Evolutionary conservation across 2,113 vertebrate species (phyloP).

Genomic region (Vanacampus margaritifer): DNA sequence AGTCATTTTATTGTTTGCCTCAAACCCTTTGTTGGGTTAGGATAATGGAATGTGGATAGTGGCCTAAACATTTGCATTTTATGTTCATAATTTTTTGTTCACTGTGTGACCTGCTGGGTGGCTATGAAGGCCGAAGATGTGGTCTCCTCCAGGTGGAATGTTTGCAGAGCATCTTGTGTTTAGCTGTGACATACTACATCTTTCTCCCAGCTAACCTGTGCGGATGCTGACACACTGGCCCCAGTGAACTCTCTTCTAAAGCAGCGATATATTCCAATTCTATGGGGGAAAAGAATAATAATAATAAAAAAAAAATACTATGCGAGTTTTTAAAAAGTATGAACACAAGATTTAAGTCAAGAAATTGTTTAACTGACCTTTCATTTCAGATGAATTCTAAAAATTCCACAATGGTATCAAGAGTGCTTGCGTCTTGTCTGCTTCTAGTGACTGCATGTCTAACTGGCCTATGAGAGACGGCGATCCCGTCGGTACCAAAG

Average conservation of each 20-base stretch:
- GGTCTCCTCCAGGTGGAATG: conserved; percentile 50
- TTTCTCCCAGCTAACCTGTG: conserved; percentile 44
- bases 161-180: conserved; percentile 70
- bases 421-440: conserved; percentile 8
- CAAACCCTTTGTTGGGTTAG: too few relatives aligned
- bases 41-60: too few relatives aligned
- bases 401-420: not conserved
- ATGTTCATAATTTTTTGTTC: not conserved
- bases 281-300: not conserved
- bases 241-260: conserved; percentile 19
- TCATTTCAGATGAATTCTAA: not conserved
- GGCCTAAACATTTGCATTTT: not conserved
- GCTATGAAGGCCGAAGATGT: conserved; percentile 15
- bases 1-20: too few relatives aligned
- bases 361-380: not conserved
- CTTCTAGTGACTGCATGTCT: conserved; percentile 9
- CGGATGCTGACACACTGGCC: conserved; percentile 16
- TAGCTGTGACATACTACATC: conserved; percentile 72
- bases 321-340: not conserved
- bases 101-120: not conserved
- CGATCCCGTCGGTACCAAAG: conserved; percentile 70
- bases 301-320: not conserved
- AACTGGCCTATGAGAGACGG: conserved; percentile 49
- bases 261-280: not conserved
- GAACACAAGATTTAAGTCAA: not conserved